Evolutionary conservation across 1,140 invertebrate genomes (phyloP), one percentile per base, ranked within the genome.

Genomic region (Ptiloglossa arizonensis): DNA sequence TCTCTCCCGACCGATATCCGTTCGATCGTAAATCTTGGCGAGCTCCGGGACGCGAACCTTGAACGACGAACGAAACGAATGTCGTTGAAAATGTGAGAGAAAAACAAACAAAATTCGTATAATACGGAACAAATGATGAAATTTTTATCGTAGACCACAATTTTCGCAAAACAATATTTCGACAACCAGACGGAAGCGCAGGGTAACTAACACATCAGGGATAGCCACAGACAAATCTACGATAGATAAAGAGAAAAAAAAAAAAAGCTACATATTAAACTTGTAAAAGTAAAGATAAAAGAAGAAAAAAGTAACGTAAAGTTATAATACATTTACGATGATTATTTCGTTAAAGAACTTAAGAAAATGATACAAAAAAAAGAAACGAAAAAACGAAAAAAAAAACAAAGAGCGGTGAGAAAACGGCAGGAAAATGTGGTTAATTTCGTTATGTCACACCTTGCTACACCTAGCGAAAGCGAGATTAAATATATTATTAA

Each of bases 191-290:
- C 91, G 92, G 92, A 93, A 93, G 92, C 92, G 92, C 92, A 93
- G 92, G 91, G 92, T 93, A 93, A 93, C 87, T 91, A 91, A 93
- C 91, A 91, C 91, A 93, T 92, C 91, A 92, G 91, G 91, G 91
- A 92, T 92, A 92, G 91, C 91, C 91, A 91, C 91, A 92, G 91
- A 92, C 91, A 92, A 92, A 92, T 92, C 91, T 92, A 92, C 88
- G 91, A 91, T 92, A 92, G 89, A 91, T 91, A 92, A 90, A 91
- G 87, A 89, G 60, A 73, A 24, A 59, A 92, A 90, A 73, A 24
- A 59, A 92, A 90, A 91, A 87, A 79, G 86, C 83, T 91, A 91
- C 90, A 87, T 92, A 92, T 91, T 90, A 91, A 92, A 91, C 82
- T 52, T 91, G 89, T 91, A 91, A 90, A 89, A 75, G 77, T 90